Conservation (phyloP, 2,797 vertebrate species). For the Podargus strigoides region DNA sequence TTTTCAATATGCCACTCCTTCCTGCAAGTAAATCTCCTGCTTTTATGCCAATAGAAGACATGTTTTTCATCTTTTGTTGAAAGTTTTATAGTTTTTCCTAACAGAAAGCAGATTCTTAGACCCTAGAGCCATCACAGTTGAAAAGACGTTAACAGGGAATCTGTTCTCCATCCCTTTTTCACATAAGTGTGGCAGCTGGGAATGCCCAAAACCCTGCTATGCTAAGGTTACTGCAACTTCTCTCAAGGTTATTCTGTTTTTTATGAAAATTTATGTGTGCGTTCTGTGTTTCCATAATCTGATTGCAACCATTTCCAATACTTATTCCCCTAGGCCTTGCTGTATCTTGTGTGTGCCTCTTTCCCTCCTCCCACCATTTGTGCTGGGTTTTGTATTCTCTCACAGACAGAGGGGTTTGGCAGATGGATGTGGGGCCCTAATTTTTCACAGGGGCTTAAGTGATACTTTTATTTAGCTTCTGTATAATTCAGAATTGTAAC, state of each 20-base stretch:
- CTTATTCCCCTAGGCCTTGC: not conserved
- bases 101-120: conserved; percentile 20
- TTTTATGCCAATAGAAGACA: not conserved
- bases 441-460: not conserved
- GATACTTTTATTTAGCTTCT: not conserved
- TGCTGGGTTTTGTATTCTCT: not conserved
- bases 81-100: conserved; percentile 16
- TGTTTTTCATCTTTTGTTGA: conserved; percentile 9
- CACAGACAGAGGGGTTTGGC: not conserved
- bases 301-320: not conserved
- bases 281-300: not conserved
- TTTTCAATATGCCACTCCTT: not conserved
- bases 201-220: not conserved
- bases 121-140: not conserved
- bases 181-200: not conserved
- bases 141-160: not conserved
- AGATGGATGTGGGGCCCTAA: not conserved
- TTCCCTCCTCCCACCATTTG: not conserved
- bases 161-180: not conserved
- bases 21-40: not conserved
- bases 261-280: not conserved
- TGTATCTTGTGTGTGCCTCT: accelerated
- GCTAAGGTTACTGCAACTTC: not conserved
- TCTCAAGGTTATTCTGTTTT: not conserved
- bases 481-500: not conserved